Conservation (phyloP, 2,113 vertebrate species). For the Baryphthengus martii region DNA sequence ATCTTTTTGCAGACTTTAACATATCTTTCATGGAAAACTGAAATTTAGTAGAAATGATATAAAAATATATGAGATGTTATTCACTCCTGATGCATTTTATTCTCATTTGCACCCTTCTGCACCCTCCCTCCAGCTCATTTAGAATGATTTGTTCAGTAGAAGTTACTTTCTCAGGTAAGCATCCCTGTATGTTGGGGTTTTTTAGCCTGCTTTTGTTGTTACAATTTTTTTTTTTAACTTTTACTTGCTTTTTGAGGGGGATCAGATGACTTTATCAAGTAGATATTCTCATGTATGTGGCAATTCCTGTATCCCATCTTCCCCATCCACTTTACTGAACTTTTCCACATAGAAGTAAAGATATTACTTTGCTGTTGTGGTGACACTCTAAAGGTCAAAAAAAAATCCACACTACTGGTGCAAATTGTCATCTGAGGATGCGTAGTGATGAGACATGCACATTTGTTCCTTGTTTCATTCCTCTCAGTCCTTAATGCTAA, state of each 20-base stretch:
- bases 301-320: background rate
- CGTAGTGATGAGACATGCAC: background rate
- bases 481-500: background rate
- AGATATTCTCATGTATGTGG: background rate
- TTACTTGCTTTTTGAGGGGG: background rate
- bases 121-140: background rate
- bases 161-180: background rate
- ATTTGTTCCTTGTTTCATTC: background rate
- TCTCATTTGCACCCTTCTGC: background rate
- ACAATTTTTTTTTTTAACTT: background rate
- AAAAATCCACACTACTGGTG: background rate
- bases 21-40: background rate
- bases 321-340: background rate
- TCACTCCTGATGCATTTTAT: background rate
- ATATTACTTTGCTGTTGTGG: background rate
- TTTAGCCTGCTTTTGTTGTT: accelerated
- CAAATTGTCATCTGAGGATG: background rate
- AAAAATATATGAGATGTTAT: background rate
- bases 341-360: background rate
- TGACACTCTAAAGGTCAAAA: background rate
- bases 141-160: background rate
- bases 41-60: background rate
- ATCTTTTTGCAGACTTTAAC: background rate
- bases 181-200: background rate
- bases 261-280: background rate